phyloP scores from a whole-genome alignment of 1,140 invertebrate species.

The Heliconius congener region DNA sequence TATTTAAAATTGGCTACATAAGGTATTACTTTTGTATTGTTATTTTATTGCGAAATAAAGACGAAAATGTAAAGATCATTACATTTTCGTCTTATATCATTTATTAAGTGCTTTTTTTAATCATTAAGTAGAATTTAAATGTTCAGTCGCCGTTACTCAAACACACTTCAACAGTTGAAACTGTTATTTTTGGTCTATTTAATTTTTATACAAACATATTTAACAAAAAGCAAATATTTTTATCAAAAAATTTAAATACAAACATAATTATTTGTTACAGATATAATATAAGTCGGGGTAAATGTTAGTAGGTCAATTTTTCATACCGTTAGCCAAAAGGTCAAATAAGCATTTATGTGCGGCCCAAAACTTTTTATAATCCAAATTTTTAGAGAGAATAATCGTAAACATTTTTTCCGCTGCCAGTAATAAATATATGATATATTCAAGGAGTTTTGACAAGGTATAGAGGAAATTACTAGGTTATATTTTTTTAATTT shows the following conservation, averaged over 20 bases:
- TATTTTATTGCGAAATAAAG: too few relatives aligned
- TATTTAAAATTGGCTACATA: too few relatives aligned
- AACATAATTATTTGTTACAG: neutral
- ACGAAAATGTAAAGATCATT: too few relatives aligned
- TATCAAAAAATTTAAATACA: neutral
- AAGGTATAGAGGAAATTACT: neutral
- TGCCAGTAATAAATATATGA: neutral
- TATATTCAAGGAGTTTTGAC: neutral
- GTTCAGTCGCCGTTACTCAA: neutral
- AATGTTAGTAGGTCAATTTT: slow-evolving; percentile 11
- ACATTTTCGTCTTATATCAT: too few relatives aligned
- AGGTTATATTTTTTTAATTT: too few relatives aligned
- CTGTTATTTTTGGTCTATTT: too few relatives aligned
- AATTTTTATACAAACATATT: neutral
- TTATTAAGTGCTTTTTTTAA: too few relatives aligned
- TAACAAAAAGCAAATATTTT: neutral
- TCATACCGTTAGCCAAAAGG: slow-evolving; percentile 38
- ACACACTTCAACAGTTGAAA: neutral
- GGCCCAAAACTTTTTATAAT: slow-evolving; percentile 37
- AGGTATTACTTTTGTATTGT: too few relatives aligned
- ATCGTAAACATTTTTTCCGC: neutral
- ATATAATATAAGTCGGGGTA: neutral
- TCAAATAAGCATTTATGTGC: slow-evolving; percentile 40
- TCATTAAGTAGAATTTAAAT: neutral
- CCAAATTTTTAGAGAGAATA: slow-evolving; percentile 34